Evolutionary conservation across 1,140 invertebrate genomes (phyloP), one percentile per base, ranked within the genome.

Genomic region (Drosophila watanabei): DNA sequence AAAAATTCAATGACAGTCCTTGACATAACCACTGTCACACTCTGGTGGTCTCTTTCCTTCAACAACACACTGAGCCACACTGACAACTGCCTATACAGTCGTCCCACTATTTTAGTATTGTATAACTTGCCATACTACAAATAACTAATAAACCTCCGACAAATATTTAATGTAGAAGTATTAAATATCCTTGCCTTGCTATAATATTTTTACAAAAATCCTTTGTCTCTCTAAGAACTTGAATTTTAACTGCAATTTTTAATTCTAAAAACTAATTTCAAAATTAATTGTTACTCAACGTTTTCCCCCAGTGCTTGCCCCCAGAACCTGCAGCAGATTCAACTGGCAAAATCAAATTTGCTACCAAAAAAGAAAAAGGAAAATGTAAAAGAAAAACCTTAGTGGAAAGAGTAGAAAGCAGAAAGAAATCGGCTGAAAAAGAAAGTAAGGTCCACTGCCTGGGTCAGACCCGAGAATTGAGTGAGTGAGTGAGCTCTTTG

Each of bases 401-500:
- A 24, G 16, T 13, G 11, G 45, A 10, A 28, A 39, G 35, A 39
- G 54, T 16, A 56, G 33, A 57, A n/a, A 39, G 35, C 14, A 57
- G 54, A 28, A 57, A 28, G 54, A 57, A 56, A 39, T 57, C 54
- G 54, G 20, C 20, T 39, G 35, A 57, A 57, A 39, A 57, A 57
- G 54, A 57, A 57, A 57, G 54, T 57, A 39, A 28, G 28, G 54
- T 24, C 54, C 54, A 39, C 10, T 39, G 54, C 20, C 9, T 18
- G 5, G 16, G 10, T 18, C 35, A n/a, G 52, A 54, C 52, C 52
- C 20, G 5, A 39, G 28, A 43, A 45, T 35, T 48, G 69, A 56
- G 37, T 70, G 73, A 78, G 18, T 64, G 65, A 59, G 51, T 48
- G 68, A 77, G 39, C 70, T 64, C 41, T 58, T 20, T 39, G n/a